Base-by-base conservation (phyloP, 2,113 vertebrate species). In the Rostratula benghalensis region DNA sequence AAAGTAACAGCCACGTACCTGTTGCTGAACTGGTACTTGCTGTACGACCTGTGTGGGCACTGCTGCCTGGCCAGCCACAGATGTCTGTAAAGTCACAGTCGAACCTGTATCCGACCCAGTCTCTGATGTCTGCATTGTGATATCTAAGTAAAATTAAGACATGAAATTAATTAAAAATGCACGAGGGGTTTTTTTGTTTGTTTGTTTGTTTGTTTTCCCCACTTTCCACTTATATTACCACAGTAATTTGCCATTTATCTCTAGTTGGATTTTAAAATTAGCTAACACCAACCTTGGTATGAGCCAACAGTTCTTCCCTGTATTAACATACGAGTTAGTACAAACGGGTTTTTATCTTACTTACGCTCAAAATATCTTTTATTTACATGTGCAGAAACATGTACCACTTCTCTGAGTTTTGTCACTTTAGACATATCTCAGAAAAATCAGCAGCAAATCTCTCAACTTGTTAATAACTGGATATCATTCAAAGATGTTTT, bases 61-160 rank as follows among this genome's bases (percentile, higher is more conserved):
- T 92, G 98, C 98, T 97, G 98, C 98, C 92, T 98, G 98, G 87
- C 98, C 98, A 96, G 98, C 98, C 97, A 98, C 98, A 83, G 98
- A 98, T n/a, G 98, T 98, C 91, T 98, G 98, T 91, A 98, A 97
- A 97, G 98, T 98, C 98, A 98, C 98, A 94, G 98, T 98, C 2
- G 98, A 98, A 94, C 98, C 96, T 96, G 98, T 98, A 95, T 98
- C 98, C 5, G 98, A 98, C 85, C 97, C 98, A 83, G 98, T 98
- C 97, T 98, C 98, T 92, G 98, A 98, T 43, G 98, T 98, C 98
- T 98, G 98, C 98, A 98, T 98, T 82, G 97, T 98, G 97, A 97
- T 97, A 83, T 98, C 98, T 98, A 94, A 94, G 97, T 81, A 82
- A 96, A 50, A 97, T 78, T 30, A 91, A 96, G 92, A 95, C 0